Percentiles rank a stretch among this genome's conserved stretches.
Evolutionary conservation across 2,888 invertebrate species (phyloP).

Genomic region (Morpho achilles): DNA sequence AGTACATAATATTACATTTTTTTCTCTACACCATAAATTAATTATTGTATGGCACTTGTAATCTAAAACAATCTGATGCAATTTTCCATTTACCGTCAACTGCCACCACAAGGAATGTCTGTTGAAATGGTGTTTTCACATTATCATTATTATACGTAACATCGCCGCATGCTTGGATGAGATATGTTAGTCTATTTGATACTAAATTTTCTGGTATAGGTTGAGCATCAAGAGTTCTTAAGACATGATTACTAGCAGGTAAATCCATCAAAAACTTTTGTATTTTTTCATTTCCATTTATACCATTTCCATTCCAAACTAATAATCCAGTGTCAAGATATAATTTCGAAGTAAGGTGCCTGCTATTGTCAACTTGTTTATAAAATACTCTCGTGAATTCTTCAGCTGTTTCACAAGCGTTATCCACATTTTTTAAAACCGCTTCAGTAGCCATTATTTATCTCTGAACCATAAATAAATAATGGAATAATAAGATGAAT

Average conservation of each 20-base stretch:
- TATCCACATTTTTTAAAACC: slow-evolving; percentile 83
- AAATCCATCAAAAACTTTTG: slow-evolving; percentile 91
- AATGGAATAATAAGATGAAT: too few species aligned
- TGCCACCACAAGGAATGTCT: slow-evolving; percentile 92
- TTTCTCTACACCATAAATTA: slow-evolving; percentile 24
- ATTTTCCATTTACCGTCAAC: slow-evolving; percentile 96
- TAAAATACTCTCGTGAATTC: slow-evolving; percentile 94
- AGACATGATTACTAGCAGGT: slow-evolving; percentile 87
- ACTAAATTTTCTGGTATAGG: slow-evolving; percentile 89
- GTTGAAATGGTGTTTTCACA: slow-evolving; percentile 85
- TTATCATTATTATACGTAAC: slow-evolving; percentile 84
- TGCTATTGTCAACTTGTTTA: slow-evolving; percentile 90
- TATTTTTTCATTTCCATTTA: slow-evolving; percentile 88
- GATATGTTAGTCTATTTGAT: slow-evolving; percentile 87
- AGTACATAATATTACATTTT: not conserved
- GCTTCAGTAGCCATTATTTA: slow-evolving; percentile 68
- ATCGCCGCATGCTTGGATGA: slow-evolving; percentile 90
- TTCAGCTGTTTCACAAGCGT: slow-evolving; percentile 91
- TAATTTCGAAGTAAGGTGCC: slow-evolving; percentile 89
- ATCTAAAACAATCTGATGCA: slow-evolving; percentile 91
- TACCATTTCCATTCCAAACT: slow-evolving; percentile 95
- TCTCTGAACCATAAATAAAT: too few species aligned
- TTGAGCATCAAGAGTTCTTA: slow-evolving; percentile 92
- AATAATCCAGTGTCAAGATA: slow-evolving; percentile 91
- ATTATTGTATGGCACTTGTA: slow-evolving; percentile 80